Conservation (phyloP, 2,113 vertebrate genomes). For the Melanocharis versteri region DNA sequence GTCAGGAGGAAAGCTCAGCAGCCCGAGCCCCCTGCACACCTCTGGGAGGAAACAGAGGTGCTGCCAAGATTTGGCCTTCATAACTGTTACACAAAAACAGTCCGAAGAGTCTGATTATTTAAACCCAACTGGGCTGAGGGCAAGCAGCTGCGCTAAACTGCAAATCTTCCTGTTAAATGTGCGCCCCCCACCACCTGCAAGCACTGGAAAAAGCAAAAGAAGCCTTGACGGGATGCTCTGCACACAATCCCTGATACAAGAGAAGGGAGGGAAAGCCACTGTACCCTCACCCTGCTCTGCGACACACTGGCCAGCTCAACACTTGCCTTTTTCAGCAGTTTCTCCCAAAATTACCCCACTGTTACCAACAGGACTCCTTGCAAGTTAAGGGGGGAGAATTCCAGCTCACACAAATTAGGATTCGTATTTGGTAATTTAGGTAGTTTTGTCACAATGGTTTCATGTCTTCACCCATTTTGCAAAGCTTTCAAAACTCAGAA, state of each 20-base stretch:
- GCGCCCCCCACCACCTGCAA: background rate
- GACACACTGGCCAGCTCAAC: background rate
- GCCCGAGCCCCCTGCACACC: fast-evolving
- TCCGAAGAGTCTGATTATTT: background rate
- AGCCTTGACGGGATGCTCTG: background rate
- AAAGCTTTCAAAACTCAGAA: slow-evolving; percentile 9
- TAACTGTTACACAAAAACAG: background rate
- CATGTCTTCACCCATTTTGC: background rate
- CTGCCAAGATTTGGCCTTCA: background rate
- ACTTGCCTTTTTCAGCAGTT: background rate
- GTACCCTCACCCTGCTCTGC: background rate
- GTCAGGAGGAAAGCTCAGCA: background rate
- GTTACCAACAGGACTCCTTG: background rate
- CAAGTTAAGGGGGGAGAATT: background rate
- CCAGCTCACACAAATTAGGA: background rate
- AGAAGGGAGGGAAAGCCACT: background rate
- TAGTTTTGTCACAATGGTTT: background rate
- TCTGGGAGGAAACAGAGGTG: background rate
- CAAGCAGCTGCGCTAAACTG: background rate
- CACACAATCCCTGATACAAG: background rate
- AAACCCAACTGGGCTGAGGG: background rate
- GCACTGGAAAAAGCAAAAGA: background rate
- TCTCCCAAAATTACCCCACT: background rate
- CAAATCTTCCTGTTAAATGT: background rate
- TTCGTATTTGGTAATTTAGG: background rate